Evolutionary conservation across 2,113 vertebrate species (phyloP).

Genomic region (Haemorhous mexicanus): DNA sequence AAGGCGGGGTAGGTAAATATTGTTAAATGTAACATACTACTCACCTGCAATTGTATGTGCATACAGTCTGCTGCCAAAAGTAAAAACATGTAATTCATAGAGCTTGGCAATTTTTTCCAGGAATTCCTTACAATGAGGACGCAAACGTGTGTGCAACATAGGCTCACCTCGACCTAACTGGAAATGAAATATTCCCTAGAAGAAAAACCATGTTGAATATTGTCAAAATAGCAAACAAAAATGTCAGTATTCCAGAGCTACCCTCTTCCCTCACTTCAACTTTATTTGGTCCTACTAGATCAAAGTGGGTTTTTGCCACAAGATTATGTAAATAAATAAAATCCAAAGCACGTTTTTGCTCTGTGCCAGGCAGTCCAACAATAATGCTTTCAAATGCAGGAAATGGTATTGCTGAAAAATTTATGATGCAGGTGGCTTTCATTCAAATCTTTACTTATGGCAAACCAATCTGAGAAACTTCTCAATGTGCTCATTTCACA

Average conservation of each 20-base stretch:
- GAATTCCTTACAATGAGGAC: constrained; percentile 95
- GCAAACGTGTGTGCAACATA: constrained; percentile 94
- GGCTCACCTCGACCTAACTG: constrained; percentile 94
- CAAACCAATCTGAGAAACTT: background rate
- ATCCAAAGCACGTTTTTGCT: background rate
- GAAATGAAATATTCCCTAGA: constrained; percentile 96
- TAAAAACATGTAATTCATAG: constrained; percentile 96
- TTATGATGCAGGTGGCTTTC: background rate
- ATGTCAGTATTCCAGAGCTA: background rate
- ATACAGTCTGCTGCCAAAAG: constrained; percentile 96
- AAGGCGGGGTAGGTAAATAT: background rate
- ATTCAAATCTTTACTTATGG: background rate
- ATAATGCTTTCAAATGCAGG: background rate
- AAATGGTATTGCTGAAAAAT: background rate
- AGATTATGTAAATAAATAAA: background rate
- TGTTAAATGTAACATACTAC: background rate
- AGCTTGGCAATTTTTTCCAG: constrained; percentile 94
- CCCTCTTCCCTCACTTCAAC: background rate
- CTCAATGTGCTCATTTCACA: background rate
- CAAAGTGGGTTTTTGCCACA: background rate
- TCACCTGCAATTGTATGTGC: constrained; percentile 97
- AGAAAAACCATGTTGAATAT: background rate
- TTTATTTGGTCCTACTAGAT: background rate
- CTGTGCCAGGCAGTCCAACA: background rate
- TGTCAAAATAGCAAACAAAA: background rate